Conservation (phyloP, 2,113 vertebrate species). For the Sardina pilchardus region DNA sequence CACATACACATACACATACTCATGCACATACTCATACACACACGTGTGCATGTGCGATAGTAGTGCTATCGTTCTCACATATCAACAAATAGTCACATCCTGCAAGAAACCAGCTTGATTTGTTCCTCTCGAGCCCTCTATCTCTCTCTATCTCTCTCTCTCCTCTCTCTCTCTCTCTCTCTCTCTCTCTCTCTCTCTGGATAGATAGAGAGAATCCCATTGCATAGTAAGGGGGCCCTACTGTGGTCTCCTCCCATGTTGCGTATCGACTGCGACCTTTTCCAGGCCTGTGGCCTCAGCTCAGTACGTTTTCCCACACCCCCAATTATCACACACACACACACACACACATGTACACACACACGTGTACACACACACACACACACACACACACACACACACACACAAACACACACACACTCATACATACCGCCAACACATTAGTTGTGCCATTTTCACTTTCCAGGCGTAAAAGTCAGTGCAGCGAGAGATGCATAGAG, state of each 20-base stretch:
- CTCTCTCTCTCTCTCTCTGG: not conserved
- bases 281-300: conserved; percentile 59
- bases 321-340: conserved; percentile 49
- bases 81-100: conserved; percentile 4
- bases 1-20: too few relatives aligned
- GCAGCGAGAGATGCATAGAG: conserved; percentile 50
- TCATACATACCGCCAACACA: conserved; percentile 41
- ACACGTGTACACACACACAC: not conserved
- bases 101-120: conserved; percentile 54
- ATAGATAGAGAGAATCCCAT: not conserved
- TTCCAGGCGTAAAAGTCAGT: conserved; percentile 51
- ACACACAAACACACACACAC: not conserved
- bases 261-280: conserved; percentile 61
- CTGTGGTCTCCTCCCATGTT: not conserved
- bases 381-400: not conserved
- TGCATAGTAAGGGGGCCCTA: not conserved
- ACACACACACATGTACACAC: not conserved
- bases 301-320: conserved; percentile 70
- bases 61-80: too few relatives aligned
- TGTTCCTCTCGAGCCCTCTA: conserved; percentile 21
- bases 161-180: conserved; percentile 4
- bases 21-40: too few relatives aligned
- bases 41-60: too few relatives aligned
- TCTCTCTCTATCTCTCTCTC: not conserved
- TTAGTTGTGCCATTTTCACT: conserved; percentile 74